These are phyloP conservation scores for Nebria salina DNA, from an alignment of 2,888 invertebrate genomes.

Conservation along the genomic window DNA sequence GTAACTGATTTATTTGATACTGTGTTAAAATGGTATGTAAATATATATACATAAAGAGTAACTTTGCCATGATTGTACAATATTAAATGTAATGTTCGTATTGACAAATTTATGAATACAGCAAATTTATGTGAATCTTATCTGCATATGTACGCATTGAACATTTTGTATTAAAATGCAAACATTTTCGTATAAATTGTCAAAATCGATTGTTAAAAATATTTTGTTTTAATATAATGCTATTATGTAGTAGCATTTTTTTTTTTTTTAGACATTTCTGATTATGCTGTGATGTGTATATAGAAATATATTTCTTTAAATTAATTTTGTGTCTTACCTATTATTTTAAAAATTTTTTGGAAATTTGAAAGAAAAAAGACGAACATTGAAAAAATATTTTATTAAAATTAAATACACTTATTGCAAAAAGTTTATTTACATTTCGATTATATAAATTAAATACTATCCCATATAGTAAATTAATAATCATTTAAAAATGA, in stretches of 20 bases:
- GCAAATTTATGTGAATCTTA: neutral
- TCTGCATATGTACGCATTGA: neutral
- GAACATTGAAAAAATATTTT: slow-evolving; percentile 31
- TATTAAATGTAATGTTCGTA: neutral
- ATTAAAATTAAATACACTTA: slow-evolving; percentile 34
- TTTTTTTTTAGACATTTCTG: slow-evolving; percentile 28
- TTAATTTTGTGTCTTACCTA: slow-evolving; percentile 19
- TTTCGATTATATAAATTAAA: neutral
- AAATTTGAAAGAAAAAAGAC: neutral
- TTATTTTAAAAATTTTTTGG: neutral
- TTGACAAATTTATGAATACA: neutral
- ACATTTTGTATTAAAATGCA: neutral
- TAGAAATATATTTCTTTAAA: slow-evolving; percentile 48
- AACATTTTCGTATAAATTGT: neutral
- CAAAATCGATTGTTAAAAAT: neutral
- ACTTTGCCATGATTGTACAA: neutral
- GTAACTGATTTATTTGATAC: neutral
- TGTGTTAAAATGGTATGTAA: neutral
- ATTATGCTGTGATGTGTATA: slow-evolving; percentile 45
- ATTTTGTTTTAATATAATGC: neutral
- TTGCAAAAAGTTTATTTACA: slow-evolving; percentile 26
- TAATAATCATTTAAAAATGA: neutral
- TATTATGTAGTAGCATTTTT: neutral
- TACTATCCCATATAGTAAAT: neutral
- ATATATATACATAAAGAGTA: neutral